Percentiles rank a stretch among this genome's conserved stretches.
Evolutionary conservation across 2,113 vertebrate genomes (phyloP).

Genomic region (Microcebus murinus): DNA sequence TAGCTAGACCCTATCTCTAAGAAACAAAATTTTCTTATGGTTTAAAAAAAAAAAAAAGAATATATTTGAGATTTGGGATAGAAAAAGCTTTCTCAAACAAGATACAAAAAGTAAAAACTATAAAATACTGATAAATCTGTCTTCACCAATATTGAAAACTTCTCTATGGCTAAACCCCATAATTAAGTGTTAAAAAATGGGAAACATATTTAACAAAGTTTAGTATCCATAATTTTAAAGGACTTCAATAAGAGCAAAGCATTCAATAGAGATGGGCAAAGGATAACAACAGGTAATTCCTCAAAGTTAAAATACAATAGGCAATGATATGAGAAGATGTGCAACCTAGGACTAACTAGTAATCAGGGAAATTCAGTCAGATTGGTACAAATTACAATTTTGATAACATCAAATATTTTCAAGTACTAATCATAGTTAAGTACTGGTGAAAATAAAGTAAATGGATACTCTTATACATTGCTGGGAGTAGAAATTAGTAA

Average conservation of each 20-base stretch:
- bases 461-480: not conserved
- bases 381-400: not conserved
- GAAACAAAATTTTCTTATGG: not conserved
- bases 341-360: not conserved
- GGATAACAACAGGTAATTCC: not conserved
- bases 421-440: slow-evolving; percentile 18
- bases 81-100: slow-evolving; percentile 44
- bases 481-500: not conserved
- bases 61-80: not conserved
- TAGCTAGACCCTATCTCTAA: not conserved
- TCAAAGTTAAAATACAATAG: slow-evolving; percentile 26
- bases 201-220: slow-evolving; percentile 25
- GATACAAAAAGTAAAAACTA: slow-evolving; percentile 39
- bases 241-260: slow-evolving; percentile 7
- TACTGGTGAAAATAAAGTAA: slow-evolving; percentile 34
- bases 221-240: slow-evolving; percentile 31
- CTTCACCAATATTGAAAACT: not conserved
- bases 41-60: not conserved
- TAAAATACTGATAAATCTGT: slow-evolving; percentile 1
- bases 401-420: slow-evolving; percentile 9
- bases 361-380: not conserved
- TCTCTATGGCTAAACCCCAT: not conserved
- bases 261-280: not conserved
- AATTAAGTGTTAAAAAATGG: slow-evolving; percentile 39
- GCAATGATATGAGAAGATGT: slow-evolving; percentile 7